Conservation (phyloP, 2,113 vertebrate genomes). For the Tylochromis polylepis region DNA sequence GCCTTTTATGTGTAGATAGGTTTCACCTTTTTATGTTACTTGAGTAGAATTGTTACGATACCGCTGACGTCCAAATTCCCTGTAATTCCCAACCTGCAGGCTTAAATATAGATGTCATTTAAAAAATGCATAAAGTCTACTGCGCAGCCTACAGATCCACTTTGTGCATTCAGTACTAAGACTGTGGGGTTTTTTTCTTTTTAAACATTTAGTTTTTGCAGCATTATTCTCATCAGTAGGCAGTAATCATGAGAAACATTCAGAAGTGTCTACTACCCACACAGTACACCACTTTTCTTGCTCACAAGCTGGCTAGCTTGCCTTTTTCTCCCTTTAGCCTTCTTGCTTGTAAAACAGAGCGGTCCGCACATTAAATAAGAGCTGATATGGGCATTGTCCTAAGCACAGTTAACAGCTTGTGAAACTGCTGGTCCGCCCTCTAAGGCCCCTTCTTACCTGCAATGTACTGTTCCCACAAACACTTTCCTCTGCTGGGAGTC, state of each 20-base stretch:
- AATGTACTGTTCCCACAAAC: slow-evolving; percentile 4
- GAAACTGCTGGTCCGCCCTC: neutral
- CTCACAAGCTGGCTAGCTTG: neutral
- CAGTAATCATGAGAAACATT: neutral
- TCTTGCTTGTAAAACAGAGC: neutral
- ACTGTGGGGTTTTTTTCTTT: neutral
- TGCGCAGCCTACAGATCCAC: neutral
- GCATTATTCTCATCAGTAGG: neutral
- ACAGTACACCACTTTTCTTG: neutral
- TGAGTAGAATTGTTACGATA: neutral
- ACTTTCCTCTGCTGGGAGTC: neutral
- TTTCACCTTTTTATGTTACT: neutral
- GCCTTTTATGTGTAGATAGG: neutral
- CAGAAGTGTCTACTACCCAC: slow-evolving; percentile 30
- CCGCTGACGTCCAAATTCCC: accelerated
- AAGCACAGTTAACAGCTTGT: slow-evolving; percentile 30
- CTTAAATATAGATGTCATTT: neutral
- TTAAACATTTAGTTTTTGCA: neutral
- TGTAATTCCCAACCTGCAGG: neutral
- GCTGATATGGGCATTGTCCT: slow-evolving; percentile 15
- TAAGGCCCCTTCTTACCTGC: neutral
- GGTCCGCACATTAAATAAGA: slow-evolving; percentile 26
- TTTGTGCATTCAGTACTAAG: neutral
- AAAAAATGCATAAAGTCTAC: neutral
- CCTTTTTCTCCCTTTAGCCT: neutral